A percentile compares a stretch with the other conserved stretches of the same genome.
These are phyloP conservation scores for Drosophila persimilis DNA, from an alignment of 1,140 invertebrate species.

Conservation along the genomic window DNA sequence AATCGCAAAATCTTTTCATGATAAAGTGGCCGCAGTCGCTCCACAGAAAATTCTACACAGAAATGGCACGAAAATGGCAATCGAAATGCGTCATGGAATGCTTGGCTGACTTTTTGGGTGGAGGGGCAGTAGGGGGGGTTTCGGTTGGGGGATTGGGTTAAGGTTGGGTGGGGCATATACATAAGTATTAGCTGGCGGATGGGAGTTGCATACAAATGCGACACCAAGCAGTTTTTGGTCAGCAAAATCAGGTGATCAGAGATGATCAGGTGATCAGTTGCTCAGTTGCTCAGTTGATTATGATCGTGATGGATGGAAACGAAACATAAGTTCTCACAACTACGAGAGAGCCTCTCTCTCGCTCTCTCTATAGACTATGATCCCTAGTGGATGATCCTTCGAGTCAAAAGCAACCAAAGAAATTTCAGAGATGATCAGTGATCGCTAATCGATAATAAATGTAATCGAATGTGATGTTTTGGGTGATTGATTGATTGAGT, in stretches of 20 bases:
- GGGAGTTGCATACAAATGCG: slow-evolving; percentile 60
- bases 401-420: too few relatives aligned
- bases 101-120: slow-evolving; percentile 32
- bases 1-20: slow-evolving; percentile 45
- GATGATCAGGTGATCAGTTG: not conserved
- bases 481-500: not conserved
- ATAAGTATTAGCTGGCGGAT: slow-evolving; percentile 7
- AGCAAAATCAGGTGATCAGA: not conserved
- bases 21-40: slow-evolving; percentile 43
- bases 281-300: slow-evolving; percentile 14
- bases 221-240: slow-evolving; percentile 21
- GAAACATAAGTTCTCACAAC: not conserved
- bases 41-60: slow-evolving; percentile 38
- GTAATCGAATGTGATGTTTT: too few relatives aligned
- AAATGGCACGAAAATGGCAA: slow-evolving; percentile 35
- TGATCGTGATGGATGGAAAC: slow-evolving; percentile 9
- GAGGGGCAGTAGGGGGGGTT: not conserved
- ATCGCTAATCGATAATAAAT: too few relatives aligned
- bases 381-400: too few relatives aligned
- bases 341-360: too few relatives aligned
- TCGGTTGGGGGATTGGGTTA: too few relatives aligned
- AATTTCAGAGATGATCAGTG: too few relatives aligned
- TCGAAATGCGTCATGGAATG: slow-evolving; percentile 56
- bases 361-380: too few relatives aligned
- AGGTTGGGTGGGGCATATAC: too few relatives aligned